phyloP scores from a whole-genome alignment of 1,140 invertebrate genomes.

The Muscidifurax raptorellus region DNA sequence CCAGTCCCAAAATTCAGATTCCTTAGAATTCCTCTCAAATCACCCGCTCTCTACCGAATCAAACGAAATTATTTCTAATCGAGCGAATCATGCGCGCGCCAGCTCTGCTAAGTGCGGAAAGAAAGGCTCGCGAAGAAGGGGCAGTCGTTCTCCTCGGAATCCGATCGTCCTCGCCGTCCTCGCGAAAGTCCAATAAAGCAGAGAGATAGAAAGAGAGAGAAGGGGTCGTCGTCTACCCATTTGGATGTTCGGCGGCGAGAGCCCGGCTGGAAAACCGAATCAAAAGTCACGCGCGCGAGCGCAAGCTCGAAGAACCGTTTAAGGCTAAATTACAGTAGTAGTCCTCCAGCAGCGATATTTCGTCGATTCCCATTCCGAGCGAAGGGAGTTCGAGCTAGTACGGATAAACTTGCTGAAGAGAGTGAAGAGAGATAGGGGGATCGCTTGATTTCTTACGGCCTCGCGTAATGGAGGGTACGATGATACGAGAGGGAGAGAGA shows the following conservation, averaged over 20 bases:
- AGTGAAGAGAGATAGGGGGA: constrained; percentile 1
- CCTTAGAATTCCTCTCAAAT: neutral
- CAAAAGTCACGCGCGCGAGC: constrained; percentile 29
- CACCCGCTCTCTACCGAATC: too few relatives aligned
- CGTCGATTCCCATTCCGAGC: constrained; percentile 10
- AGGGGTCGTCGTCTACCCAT: neutral
- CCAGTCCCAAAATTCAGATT: too few relatives aligned
- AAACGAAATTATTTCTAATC: constrained; percentile 5
- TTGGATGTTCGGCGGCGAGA: constrained; percentile 27
- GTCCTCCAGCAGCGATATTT: constrained; percentile 24
- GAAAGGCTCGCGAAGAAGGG: constrained; percentile 21
- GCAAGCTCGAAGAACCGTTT: constrained; percentile 5
- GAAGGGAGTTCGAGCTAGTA: neutral
- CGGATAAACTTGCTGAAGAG: constrained; percentile 11
- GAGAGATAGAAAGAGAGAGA: neutral
- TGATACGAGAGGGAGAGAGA: neutral
- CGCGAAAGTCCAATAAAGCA: constrained; percentile 43
- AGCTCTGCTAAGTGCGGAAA: neutral
- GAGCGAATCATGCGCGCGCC: neutral
- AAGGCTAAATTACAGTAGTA: constrained; percentile 29
- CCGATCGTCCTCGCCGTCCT: neutral
- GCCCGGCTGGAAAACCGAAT: constrained; percentile 33
- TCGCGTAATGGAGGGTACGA: neutral
- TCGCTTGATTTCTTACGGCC: neutral
- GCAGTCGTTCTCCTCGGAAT: neutral